Evolutionary conservation across 2,888 invertebrate genomes (phyloP), one percentile per base, ranked within the genome.

Genomic region (Chrysolina haemoptera): DNA sequence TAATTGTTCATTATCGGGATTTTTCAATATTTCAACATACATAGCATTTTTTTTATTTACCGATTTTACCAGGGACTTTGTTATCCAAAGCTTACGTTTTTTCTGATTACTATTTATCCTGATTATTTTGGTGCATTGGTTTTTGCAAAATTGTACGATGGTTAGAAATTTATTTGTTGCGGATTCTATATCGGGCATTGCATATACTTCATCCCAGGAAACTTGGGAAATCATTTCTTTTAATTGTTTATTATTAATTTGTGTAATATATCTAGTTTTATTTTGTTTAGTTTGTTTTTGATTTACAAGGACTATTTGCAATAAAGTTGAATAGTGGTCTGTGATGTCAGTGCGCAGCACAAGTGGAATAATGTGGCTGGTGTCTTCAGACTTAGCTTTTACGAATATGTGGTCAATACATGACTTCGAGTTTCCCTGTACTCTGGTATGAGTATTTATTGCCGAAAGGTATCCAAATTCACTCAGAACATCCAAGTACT

Each of bases 381-480:
- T 63, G 8, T 64, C 46, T 64, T 64, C 46, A 64, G 43, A 64
- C 16, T 22, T 64, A 10, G 46, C 64, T n/a, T 64, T 64, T 3
- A 22, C 22, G n/a, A 64, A 46, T 64, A 46, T 22, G 27, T 46
- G 64, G 14, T 64, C 20, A 35, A 68, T 22, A 16, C 59, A 68
- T 53, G 68, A 20, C 18, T 68, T 55, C 6, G 41, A 41, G 41
- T 55, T 59, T 41, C 55, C 43, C 20, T 68, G 68, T 53, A 59
- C 59, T 16, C 68, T 68, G 16, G 43, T 68, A 41, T 12, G 12
- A 41, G 1, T 41, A 41, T 68, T 68, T 68, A 68, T 68, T 20
- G 59, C 41, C 16, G 68, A 68, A 12, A 41, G 53, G 9, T 68
- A 55, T 35, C 68, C 68, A 18, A 35, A 68, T 53, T 68, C 59